These are phyloP conservation scores for Florisuga fusca DNA, from an alignment of 2,797 vertebrate genomes.

Conservation along the genomic window DNA sequence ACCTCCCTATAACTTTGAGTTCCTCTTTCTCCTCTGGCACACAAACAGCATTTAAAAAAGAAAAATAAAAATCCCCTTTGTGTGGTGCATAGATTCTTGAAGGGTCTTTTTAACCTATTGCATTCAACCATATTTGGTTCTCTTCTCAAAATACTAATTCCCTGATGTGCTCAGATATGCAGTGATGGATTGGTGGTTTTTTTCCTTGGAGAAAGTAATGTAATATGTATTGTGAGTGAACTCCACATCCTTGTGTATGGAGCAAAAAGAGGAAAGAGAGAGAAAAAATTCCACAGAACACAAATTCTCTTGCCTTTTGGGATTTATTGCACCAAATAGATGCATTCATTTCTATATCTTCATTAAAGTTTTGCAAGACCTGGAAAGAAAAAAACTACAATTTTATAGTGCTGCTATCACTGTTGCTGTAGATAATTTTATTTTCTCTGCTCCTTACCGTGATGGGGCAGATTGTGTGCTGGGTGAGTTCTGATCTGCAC, in stretches of 20 bases:
- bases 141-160: constrained; percentile 34
- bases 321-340: constrained; percentile 19
- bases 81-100: neutral
- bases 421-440: neutral
- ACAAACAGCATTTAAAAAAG: neutral
- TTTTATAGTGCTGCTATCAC: neutral
- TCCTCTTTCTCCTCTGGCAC: constrained; percentile 3
- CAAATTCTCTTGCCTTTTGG: neutral
- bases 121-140: constrained; percentile 37
- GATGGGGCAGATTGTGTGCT: neutral
- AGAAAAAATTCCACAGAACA: neutral
- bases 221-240: neutral
- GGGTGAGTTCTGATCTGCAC: neutral
- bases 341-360: neutral
- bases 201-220: neutral
- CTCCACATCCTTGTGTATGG: neutral
- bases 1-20: neutral
- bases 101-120: constrained; percentile 62
- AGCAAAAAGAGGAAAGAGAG: neutral
- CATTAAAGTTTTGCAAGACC: neutral
- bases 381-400: neutral
- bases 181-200: neutral
- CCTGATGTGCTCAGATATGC: neutral
- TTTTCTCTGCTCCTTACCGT: neutral
- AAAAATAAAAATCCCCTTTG: neutral